These are phyloP conservation scores for Bufo bufo DNA, from an alignment of 2,113 vertebrate species.

Conservation along the genomic window DNA sequence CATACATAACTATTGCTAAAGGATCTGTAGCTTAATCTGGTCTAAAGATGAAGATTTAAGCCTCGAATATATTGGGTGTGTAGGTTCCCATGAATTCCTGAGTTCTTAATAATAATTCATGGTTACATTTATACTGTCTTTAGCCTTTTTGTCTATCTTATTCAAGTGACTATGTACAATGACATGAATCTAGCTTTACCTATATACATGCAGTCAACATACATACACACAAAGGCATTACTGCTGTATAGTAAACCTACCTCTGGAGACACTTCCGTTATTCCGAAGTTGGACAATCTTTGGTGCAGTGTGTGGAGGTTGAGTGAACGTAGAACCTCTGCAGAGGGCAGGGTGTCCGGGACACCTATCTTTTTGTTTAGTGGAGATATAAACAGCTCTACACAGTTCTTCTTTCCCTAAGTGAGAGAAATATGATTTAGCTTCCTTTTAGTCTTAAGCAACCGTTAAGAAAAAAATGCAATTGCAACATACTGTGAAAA, in stretches of 20 bases:
- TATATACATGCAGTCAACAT: background rate
- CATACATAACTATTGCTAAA: too few species aligned
- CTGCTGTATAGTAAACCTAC: slow-evolving; percentile 67
- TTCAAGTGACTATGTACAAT: background rate
- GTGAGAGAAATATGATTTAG: slow-evolving; percentile 35
- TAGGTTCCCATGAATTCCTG: too few species aligned
- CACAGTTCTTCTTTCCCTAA: slow-evolving; percentile 87
- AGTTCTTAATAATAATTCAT: too few species aligned
- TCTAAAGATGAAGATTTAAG: too few species aligned
- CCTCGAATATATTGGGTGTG: too few species aligned
- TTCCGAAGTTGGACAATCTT: slow-evolving; percentile 86
- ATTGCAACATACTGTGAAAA: slow-evolving; percentile 8
- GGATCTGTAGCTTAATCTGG: too few species aligned
- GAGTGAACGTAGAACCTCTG: slow-evolving; percentile 90
- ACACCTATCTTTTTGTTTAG: slow-evolving; percentile 76
- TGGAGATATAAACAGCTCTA: slow-evolving; percentile 90
- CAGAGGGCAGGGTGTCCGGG: slow-evolving; percentile 79
- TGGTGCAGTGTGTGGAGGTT: slow-evolving; percentile 85
- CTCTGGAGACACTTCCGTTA: slow-evolving; percentile 88
- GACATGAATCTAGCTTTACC: background rate
- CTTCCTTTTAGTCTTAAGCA: slow-evolving; percentile 36
- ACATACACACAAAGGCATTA: background rate
- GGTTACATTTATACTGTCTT: too few species aligned
- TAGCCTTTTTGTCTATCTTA: background rate
- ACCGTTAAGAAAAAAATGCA: background rate